These are phyloP conservation scores for Drosophila rellima DNA, from an alignment of 2,888 invertebrate species.

Conservation along the genomic window DNA sequence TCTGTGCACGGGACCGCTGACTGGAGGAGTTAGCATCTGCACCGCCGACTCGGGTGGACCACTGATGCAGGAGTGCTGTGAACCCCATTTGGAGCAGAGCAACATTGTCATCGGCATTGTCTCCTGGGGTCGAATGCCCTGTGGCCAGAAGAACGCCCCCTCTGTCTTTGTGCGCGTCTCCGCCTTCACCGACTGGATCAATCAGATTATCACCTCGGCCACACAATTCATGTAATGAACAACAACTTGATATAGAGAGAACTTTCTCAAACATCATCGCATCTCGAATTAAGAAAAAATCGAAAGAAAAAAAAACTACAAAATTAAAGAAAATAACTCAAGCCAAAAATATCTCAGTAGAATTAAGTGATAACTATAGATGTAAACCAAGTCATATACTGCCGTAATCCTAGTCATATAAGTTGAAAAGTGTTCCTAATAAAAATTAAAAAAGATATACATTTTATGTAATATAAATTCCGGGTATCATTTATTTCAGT, in stretches of 20 bases:
- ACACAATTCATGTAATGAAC: constrained; percentile 69
- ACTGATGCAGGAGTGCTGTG: constrained; percentile 81
- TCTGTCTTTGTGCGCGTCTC: constrained; percentile 87
- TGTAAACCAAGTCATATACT: constrained; percentile 31
- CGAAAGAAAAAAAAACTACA: constrained; percentile 22
- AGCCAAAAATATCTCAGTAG: constrained; percentile 64
- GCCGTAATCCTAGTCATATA: constrained; percentile 41
- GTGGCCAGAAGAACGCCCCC: constrained; percentile 85
- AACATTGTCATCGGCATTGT: constrained; percentile 86
- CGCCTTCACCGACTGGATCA: constrained; percentile 85
- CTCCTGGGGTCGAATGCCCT: constrained; percentile 87
- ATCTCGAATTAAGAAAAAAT: constrained; percentile 65
- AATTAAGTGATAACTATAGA: constrained; percentile 34
- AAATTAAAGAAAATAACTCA: constrained; percentile 34
- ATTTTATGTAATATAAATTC: constrained; percentile 16
- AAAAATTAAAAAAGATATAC: constrained; percentile 25
- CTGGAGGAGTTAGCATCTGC: constrained; percentile 83
- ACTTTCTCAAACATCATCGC: constrained; percentile 19
- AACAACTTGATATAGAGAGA: constrained; percentile 16
- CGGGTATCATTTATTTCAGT: constrained; percentile 8
- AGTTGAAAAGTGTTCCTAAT: constrained; percentile 41
- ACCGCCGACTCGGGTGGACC: constrained; percentile 85
- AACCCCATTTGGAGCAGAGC: constrained; percentile 61
- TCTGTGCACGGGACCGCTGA: constrained; percentile 84
- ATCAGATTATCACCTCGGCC: constrained; percentile 73